Conservation (phyloP, 53 echinoderm and acorn worm species). For the Temnopleurus reevesii region DNA sequence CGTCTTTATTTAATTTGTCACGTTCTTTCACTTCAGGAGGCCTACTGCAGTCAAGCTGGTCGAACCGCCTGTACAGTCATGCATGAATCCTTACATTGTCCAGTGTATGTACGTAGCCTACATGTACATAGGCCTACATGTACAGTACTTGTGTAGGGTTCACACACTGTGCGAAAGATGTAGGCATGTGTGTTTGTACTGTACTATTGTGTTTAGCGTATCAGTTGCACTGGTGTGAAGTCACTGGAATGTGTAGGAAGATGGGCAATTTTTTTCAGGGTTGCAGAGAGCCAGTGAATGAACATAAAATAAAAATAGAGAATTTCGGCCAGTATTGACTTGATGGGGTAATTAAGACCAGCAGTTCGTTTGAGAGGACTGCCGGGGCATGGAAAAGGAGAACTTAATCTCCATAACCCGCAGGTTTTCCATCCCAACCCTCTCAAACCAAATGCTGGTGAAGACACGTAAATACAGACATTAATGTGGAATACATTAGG, state of each 20-base stretch:
- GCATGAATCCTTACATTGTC: background rate
- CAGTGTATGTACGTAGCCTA: background rate
- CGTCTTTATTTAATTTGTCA: slow-evolving; percentile 38
- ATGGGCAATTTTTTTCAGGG: background rate
- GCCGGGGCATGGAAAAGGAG: no score
- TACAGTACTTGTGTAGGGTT: background rate
- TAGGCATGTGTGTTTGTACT: background rate
- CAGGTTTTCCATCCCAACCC: no score
- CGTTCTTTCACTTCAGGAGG: background rate
- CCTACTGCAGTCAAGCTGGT: background rate
- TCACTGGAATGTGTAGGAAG: slow-evolving; percentile 11
- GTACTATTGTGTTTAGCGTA: background rate
- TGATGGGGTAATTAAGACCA: no score
- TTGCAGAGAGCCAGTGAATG: no score
- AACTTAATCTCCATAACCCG: no score
- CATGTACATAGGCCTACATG: background rate
- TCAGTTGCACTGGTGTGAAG: slow-evolving; percentile 6
- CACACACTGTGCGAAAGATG: background rate
- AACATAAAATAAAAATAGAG: no score
- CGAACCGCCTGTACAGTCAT: background rate
- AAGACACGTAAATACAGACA: no score
- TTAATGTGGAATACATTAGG: no score
- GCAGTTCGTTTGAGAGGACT: no score
- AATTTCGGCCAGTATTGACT: no score
- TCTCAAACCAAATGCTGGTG: no score